phyloP scores from a whole-genome alignment of 2,113 vertebrate species.

The Salvator merianae region DNA sequence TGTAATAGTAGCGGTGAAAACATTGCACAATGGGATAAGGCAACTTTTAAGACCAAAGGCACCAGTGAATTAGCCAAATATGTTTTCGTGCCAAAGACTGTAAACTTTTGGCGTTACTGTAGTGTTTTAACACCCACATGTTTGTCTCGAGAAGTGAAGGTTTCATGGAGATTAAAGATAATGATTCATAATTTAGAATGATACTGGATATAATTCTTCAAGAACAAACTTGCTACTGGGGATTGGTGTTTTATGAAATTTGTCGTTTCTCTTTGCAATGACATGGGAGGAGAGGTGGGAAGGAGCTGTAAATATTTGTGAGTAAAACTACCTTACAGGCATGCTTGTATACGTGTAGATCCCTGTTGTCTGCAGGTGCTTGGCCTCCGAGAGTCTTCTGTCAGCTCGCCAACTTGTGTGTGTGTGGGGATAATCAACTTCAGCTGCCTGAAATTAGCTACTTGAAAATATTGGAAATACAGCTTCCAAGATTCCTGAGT shows the following conservation, averaged over 20 bases:
- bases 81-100: neutral
- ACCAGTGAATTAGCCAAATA: neutral
- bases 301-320: conserved; percentile 23
- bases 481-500: too few species aligned
- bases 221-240: neutral
- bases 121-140: neutral
- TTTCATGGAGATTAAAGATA: too few species aligned
- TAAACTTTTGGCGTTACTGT: fast-evolving
- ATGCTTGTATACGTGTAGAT: neutral
- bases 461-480: neutral
- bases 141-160: neutral
- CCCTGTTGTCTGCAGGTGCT: neutral
- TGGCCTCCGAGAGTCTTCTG: conserved; percentile 2
- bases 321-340: conserved; percentile 11
- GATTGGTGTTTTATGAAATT: neutral
- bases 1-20: neutral
- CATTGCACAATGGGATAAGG: neutral
- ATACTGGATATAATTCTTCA: neutral
- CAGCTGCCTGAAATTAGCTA: neutral
- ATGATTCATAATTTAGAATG: neutral
- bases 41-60: neutral
- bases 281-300: neutral
- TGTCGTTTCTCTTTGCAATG: neutral
- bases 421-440: neutral
- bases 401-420: neutral